Conservation (phyloP, 2,113 vertebrate species). For the Halcyon malimbica region DNA sequence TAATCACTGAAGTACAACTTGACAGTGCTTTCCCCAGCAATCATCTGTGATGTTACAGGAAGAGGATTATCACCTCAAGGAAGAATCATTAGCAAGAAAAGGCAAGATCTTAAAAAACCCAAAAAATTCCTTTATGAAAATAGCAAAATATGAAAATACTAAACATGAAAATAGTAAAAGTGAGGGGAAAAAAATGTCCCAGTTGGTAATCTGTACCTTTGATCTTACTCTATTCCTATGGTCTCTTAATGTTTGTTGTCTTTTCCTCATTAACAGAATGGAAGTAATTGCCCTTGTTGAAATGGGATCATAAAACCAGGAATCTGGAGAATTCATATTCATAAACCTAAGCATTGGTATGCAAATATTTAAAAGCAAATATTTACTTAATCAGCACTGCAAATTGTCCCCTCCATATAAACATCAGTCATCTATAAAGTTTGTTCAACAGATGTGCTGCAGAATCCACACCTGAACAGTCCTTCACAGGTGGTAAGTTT, state of each 20-base stretch:
- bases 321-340: neutral
- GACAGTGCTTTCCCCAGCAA: neutral
- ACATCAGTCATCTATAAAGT: neutral
- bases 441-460: neutral
- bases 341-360: neutral
- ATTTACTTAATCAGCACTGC: neutral
- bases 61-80: neutral
- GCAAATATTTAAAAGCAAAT: constrained; percentile 4
- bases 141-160: too few species aligned
- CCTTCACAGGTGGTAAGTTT: neutral
- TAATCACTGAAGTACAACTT: neutral
- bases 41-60: neutral
- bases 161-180: too few species aligned
- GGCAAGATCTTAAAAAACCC: neutral
- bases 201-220: neutral
- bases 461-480: neutral
- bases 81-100: neutral
- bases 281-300: neutral
- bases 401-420: neutral
- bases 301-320: neutral
- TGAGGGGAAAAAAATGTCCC: neutral
- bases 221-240: neutral
- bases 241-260: neutral
- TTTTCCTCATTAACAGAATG: neutral
- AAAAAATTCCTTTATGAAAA: neutral